Base-by-base conservation (phyloP, 2,888 invertebrate genomes). In the Papilio gigon region DNA sequence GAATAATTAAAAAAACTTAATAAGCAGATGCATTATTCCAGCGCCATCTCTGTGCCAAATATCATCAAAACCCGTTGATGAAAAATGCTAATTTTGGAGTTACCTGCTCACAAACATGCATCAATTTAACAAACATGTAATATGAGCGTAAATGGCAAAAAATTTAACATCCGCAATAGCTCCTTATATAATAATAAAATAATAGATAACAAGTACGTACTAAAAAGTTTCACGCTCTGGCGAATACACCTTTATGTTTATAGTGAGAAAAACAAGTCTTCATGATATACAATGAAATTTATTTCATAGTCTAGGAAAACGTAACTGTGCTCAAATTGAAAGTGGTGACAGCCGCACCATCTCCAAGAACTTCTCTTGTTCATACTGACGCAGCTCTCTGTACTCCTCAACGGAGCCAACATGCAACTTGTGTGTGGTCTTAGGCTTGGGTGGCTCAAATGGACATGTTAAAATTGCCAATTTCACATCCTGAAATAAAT, bases 391-490 rank as follows among this genome's bases (percentile, higher is more conserved):
- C 67, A 99, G 93, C 73, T 96, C 96, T 78, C 95, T 95, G 93
- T 99, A 99, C 85, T 99, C 99, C 75, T 98, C 99, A 0, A 98
- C 98, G 0, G 97, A 97, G 61, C 97, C 97, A 11, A 99, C 97
- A 78, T 99, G 98, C 82, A 99, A 94, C 97, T 99, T 99, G 94
- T 99, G 99, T 92, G 99, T 99, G 77, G 99, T 99, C 93, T 99
- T 99, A 2, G 99, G 99, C 93, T 99, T 99, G 64, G 99, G 99
- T 65, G 99, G 99, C 93, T 99, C 99, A 92, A 99, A 99, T 80
- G 99, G 98, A 87, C 99, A 99, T 20, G 99, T 99, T 22, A 99
- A 94, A 84, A 99, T 99, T 0, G 99, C 99, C 71, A 99, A 93
- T 83, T 98, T 98, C 0, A 97, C 99, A 86, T 99, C 94, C 87